phyloP scores from a whole-genome alignment of 2,113 vertebrate genomes.

The Rafetus swinhoei region DNA sequence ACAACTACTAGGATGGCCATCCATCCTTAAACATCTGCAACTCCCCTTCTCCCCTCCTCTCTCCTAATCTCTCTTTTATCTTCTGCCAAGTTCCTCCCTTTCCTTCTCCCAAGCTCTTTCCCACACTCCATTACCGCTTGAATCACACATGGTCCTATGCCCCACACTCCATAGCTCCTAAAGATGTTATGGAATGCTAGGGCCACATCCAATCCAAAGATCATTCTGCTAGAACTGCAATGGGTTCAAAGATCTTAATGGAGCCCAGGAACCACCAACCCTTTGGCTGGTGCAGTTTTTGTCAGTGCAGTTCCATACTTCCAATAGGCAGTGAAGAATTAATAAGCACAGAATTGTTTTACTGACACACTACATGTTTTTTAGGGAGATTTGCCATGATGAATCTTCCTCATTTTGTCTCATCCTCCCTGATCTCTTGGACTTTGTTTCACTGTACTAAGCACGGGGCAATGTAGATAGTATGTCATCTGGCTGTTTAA shows the following conservation, averaged over 20 bases:
- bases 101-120: background rate
- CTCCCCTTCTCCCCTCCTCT: background rate
- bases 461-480: accelerated
- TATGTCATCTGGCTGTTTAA: background rate
- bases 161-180: background rate
- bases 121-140: background rate
- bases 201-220: background rate
- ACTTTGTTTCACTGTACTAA: background rate
- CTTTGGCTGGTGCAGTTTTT: background rate
- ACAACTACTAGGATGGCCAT: background rate
- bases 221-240: background rate
- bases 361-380: accelerated
- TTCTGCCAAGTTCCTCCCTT: slow-evolving; percentile 30
- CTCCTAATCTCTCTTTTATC: background rate
- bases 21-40: background rate
- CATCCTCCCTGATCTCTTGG: background rate
- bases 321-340: background rate
- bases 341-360: background rate
- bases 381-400: background rate
- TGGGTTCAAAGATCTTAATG: background rate
- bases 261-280: background rate
- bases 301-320: background rate
- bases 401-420: background rate
- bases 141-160: slow-evolving; percentile 38
- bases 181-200: background rate